A percentile compares a stretch with the other conserved stretches of the same genome.
These are phyloP conservation scores for Cyphomyrus discorhynchus DNA, from an alignment of 2,113 vertebrate genomes.

Conservation along the genomic window DNA sequence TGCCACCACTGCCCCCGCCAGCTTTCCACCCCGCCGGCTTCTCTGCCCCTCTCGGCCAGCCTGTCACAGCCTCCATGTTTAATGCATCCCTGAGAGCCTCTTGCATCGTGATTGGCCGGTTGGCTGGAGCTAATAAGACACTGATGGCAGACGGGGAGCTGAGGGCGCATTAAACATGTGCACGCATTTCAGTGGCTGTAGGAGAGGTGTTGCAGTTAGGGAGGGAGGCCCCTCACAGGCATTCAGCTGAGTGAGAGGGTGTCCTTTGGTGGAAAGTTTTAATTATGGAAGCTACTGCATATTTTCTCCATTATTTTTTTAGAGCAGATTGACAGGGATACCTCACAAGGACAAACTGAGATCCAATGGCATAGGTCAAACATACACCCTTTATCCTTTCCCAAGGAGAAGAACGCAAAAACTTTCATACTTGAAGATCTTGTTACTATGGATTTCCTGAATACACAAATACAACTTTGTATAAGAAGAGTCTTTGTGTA, in stretches of 20 bases:
- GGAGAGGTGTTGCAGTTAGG: background rate
- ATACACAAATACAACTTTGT: background rate
- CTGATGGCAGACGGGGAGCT: background rate
- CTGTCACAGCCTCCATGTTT: constrained; percentile 12
- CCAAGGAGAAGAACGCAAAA: background rate
- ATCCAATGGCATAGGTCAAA: background rate
- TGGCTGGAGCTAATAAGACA: constrained; percentile 14
- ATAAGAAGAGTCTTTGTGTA: background rate
- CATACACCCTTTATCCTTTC: background rate
- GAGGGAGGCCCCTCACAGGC: background rate
- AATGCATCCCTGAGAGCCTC: constrained; percentile 9
- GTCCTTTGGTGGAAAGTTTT: background rate
- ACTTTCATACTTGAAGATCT: background rate
- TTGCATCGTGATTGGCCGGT: background rate
- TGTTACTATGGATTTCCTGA: constrained; percentile 7
- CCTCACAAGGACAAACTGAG: background rate
- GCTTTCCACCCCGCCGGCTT: background rate
- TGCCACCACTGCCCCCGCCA: background rate
- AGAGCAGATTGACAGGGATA: background rate
- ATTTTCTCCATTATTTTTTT: background rate
- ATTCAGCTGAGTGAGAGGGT: background rate
- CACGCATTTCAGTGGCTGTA: background rate
- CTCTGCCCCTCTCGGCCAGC: background rate
- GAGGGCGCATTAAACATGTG: background rate
- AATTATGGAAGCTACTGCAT: constrained; percentile 1